Percentiles rank a stretch among this genome's conserved stretches.
These are phyloP conservation scores for Drosophila trapezifrons DNA, from an alignment of 1,140 invertebrate species.

Conservation along the genomic window DNA sequence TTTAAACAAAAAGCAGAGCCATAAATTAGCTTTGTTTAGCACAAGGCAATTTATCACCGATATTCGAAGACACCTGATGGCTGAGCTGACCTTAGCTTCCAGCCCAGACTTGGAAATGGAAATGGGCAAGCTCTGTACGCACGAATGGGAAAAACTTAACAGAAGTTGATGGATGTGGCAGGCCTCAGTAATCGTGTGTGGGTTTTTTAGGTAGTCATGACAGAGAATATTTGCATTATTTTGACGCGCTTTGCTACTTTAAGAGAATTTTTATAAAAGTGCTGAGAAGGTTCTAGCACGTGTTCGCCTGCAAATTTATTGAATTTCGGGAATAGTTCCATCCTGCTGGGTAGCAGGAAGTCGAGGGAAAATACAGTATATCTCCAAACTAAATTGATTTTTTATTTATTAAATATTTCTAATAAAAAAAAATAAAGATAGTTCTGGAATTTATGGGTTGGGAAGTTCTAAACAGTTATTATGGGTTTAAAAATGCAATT, in stretches of 20 bases:
- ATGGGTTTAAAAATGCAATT: too few species aligned
- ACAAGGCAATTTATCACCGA: conserved; percentile 54
- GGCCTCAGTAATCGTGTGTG: conserved; percentile 2
- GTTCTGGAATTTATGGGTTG: too few species aligned
- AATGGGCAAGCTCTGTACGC: conserved; percentile 17
- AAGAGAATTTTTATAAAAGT: background rate
- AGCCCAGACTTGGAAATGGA: conserved; percentile 20
- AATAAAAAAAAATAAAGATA: too few species aligned
- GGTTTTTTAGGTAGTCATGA: background rate
- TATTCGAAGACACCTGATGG: conserved; percentile 24
- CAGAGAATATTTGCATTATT: conserved; percentile 5
- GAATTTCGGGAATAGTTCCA: background rate
- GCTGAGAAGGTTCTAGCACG: background rate
- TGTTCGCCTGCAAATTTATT: background rate
- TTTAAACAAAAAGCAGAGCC: conserved; percentile 35
- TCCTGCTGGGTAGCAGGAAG: too few species aligned
- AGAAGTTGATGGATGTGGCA: conserved; percentile 35
- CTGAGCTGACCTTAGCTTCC: conserved; percentile 41
- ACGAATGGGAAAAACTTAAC: conserved; percentile 20
- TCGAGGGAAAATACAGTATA: too few species aligned
- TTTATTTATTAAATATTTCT: too few species aligned
- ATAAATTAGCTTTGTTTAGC: conserved; percentile 56
- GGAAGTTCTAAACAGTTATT: too few species aligned
- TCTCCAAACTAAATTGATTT: too few species aligned
- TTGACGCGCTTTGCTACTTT: background rate